Conservation (phyloP, 2,797 vertebrate genomes). For the Melanotaenia parkinsoni region DNA sequence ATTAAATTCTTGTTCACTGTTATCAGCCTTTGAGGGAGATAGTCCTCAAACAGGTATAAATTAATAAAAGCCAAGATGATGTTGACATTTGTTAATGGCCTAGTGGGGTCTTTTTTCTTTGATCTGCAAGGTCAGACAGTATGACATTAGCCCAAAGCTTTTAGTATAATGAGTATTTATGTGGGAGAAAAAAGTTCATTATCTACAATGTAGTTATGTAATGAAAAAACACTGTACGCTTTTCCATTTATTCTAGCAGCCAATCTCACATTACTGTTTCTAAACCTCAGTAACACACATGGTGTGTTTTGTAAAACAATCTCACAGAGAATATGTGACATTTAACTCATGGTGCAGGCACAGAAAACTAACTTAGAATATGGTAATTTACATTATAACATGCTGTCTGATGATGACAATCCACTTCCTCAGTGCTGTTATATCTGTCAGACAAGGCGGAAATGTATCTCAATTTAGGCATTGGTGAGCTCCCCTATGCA, state of each 20-base stretch:
- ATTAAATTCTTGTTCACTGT: slow-evolving; percentile 1
- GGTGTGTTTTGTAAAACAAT: slow-evolving; percentile 6
- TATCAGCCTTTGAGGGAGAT: not conserved
- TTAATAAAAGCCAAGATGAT: slow-evolving; percentile 15
- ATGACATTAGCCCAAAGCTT: slow-evolving; percentile 51
- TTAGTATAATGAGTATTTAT: slow-evolving; percentile 62
- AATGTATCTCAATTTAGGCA: not conserved
- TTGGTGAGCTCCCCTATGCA: not conserved
- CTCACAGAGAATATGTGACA: slow-evolving; percentile 7
- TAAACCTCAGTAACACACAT: slow-evolving; percentile 3
- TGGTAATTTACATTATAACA: slow-evolving; percentile 4
- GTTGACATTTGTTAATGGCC: slow-evolving; percentile 29
- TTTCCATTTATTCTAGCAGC: slow-evolving; percentile 23
- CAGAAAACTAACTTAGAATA: slow-evolving; percentile 1
- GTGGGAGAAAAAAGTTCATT: slow-evolving; percentile 40
- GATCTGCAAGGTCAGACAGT: slow-evolving; percentile 57
- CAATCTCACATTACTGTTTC: slow-evolving; percentile 4
- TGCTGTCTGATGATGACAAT: not conserved
- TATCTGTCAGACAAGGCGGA: not conserved
- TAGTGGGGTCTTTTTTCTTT: slow-evolving; percentile 8
- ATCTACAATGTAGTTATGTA: slow-evolving; percentile 34
- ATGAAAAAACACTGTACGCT: slow-evolving; percentile 19
- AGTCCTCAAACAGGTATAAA: slow-evolving; percentile 3
- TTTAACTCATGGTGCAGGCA: not conserved
- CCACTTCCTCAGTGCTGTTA: not conserved